Base-by-base conservation (phyloP, 2,888 invertebrate genomes). In the Coenonympha glycerion region DNA sequence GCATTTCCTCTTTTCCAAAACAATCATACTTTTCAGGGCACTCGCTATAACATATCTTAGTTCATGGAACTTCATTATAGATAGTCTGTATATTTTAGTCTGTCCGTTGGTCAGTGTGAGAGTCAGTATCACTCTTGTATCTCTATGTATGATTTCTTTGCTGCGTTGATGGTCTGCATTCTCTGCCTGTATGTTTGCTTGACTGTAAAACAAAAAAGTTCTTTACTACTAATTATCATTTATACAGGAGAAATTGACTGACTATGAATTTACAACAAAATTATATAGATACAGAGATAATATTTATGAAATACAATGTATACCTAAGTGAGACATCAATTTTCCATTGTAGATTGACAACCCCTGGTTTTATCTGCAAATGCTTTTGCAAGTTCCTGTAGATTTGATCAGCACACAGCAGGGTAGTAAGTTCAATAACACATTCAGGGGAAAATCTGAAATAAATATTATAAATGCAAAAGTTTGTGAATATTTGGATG, bases 321-420 rank as follows among this genome's bases (percentile, higher is more conserved):
- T 55, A 85, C 85, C 84, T 68, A 9, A 87, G 52, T 3, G 87
- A 87, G 0, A 85, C 40, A 55, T 87, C 87, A 30, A 87, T 79
- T 45, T 76, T 82, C 85, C 87, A 87, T 6, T 76, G 73, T 49
- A 87, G 37, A 18, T 65, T 65, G 0, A 63, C 66, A 0, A 87
- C 31, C 0, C 77, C 77, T 0, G 80, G 87, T 21, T 82, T 82
- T 0, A 74, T 62, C 4, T 72, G 53, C 34, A 85, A 45, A 44
- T 86, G 82, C 11, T 57, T 57, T 0, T 81, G 83, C 1, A 84
- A 56, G 26, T 66, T 77, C 0, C 66, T 66, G 53, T 85, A 87
- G 40, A 87, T 70, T 41, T 76, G 65, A 8, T 86, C 84, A 0
- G 69, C 73, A 28, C 84, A 83, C 1, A 87, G 55, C 2, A 87